Evolutionary conservation across 2,113 vertebrate genomes (phyloP).

Genomic region (Paradisaea rubra): DNA sequence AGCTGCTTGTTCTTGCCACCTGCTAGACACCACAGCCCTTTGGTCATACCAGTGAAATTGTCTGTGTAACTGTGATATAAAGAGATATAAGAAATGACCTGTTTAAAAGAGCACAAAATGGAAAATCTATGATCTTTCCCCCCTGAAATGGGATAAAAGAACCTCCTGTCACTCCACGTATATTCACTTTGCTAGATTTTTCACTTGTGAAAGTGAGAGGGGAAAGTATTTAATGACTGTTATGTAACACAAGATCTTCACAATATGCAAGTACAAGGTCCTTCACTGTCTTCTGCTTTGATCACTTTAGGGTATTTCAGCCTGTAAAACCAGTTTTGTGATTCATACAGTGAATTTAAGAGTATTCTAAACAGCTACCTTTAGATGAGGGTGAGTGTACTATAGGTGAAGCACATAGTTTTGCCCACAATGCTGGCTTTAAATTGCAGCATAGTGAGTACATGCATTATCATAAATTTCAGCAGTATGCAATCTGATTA

Average conservation of each 20-base stretch:
- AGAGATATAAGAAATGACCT: not conserved
- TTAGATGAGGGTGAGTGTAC: not conserved
- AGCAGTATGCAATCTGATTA: not conserved
- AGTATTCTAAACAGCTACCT: not conserved
- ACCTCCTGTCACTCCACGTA: not conserved
- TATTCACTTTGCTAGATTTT: not conserved
- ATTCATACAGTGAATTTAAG: not conserved
- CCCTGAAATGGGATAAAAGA: not conserved
- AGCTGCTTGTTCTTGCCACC: conserved; percentile 18
- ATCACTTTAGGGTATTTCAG: not conserved
- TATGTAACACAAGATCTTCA: not conserved
- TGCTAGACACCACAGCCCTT: not conserved
- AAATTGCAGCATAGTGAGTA: not conserved
- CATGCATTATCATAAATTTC: not conserved
- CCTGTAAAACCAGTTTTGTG: not conserved
- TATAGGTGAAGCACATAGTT: not conserved
- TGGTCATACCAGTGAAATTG: not conserved
- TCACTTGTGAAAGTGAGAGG: not conserved
- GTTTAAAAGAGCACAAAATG: not conserved
- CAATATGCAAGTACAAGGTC: not conserved
- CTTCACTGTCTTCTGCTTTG: not conserved
- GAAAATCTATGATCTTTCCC: fast-evolving
- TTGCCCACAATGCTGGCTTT: not conserved
- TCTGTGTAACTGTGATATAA: not conserved
- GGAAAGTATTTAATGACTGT: not conserved